These are phyloP conservation scores for Trissolcus brochymenae DNA, from an alignment of 2,888 invertebrate species.

Conservation along the genomic window DNA sequence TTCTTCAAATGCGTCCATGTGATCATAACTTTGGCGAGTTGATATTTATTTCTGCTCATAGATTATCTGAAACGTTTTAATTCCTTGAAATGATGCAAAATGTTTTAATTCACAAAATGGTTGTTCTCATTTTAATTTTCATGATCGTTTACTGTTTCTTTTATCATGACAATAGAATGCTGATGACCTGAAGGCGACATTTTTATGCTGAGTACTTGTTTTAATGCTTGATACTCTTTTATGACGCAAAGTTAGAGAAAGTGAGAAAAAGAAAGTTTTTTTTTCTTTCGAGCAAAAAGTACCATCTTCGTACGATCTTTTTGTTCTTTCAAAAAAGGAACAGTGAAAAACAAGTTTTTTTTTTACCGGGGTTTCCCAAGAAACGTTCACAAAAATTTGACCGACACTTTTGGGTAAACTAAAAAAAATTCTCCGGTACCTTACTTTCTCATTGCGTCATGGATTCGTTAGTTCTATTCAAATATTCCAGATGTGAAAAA, in stretches of 20 bases:
- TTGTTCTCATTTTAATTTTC: too few relatives aligned
- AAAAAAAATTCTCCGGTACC: not conserved
- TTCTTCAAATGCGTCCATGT: conserved; percentile 3
- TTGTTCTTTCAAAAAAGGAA: conserved; percentile 13
- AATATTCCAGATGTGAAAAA: too few relatives aligned
- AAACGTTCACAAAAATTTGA: not conserved
- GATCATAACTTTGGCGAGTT: conserved; percentile 13
- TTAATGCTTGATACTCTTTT: conserved; percentile 6
- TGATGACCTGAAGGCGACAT: too few relatives aligned
- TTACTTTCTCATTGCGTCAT: not conserved
- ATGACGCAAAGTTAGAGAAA: conserved; percentile 22
- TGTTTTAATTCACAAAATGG: too few relatives aligned
- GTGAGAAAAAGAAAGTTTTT: conserved; percentile 34
- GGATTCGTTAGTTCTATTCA: too few relatives aligned
- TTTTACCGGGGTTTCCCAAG: not conserved
- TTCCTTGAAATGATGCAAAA: too few relatives aligned
- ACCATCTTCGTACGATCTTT: conserved; percentile 12
- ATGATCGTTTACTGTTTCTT: too few relatives aligned
- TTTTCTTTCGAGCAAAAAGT: conserved; percentile 15
- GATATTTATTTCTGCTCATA: conserved; percentile 7
- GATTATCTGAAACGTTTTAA: too few relatives aligned
- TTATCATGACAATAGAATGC: too few relatives aligned
- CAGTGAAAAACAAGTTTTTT: conserved; percentile 45
- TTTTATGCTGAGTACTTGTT: not conserved
- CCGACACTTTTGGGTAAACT: not conserved